phyloP scores from a whole-genome alignment of 1,140 invertebrate genomes.

The Pararge aegeria region DNA sequence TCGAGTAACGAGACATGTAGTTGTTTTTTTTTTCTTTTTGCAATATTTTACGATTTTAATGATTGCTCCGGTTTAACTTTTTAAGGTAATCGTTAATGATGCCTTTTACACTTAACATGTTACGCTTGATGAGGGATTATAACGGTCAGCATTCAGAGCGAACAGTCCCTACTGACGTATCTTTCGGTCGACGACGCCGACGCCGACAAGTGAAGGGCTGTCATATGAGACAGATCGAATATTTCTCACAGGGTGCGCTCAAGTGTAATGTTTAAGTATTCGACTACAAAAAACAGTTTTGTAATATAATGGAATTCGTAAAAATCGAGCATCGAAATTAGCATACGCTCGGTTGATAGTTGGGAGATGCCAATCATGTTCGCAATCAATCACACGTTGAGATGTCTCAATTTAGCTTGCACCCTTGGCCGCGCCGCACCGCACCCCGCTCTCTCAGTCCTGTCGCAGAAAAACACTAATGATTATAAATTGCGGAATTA shows the following conservation, averaged over 20 bases:
- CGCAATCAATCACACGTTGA: constrained; percentile 69
- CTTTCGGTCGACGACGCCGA: constrained; percentile 41
- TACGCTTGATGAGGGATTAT: constrained; percentile 71
- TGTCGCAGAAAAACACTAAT: constrained; percentile 59
- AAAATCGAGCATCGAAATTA: constrained; percentile 50
- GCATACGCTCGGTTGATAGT: constrained; percentile 52
- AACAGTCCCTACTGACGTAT: constrained; percentile 39
- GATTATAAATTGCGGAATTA: constrained; percentile 70
- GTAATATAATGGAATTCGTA: constrained; percentile 31
- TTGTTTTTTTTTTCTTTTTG: constrained; percentile 66
- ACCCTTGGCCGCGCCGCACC: constrained; percentile 42
- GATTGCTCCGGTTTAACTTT: constrained; percentile 74
- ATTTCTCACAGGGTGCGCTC: constrained; percentile 64
- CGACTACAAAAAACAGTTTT: constrained; percentile 41
- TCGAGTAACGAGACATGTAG: constrained; percentile 65
- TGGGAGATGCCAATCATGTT: constrained; percentile 62
- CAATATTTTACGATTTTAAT: constrained; percentile 73
- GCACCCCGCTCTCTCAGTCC: constrained; percentile 31
- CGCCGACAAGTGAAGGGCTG: constrained; percentile 64
- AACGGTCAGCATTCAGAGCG: constrained; percentile 58
- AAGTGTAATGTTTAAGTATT: constrained; percentile 57
- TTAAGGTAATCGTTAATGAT: constrained; percentile 76
- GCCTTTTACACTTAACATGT: constrained; percentile 69
- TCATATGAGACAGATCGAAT: constrained; percentile 60
- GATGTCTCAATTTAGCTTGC: constrained; percentile 67